Evolutionary conservation across 2,888 invertebrate genomes (phyloP).

Genomic region (Nymphalis urticae): DNA sequence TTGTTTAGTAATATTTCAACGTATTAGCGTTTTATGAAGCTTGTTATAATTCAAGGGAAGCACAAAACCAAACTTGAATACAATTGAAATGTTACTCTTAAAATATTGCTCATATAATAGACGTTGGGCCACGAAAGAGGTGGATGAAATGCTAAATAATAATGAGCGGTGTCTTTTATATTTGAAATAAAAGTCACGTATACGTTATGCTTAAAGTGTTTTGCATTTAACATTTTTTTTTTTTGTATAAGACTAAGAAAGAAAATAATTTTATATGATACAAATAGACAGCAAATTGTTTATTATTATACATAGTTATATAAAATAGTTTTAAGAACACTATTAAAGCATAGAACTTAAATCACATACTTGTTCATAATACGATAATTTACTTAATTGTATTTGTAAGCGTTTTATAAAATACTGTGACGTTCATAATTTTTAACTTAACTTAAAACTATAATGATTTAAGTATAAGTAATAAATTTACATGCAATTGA

Average conservation of each 20-base stretch:
- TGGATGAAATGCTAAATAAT: slow-evolving; percentile 16
- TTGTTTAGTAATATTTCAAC: slow-evolving; percentile 67
- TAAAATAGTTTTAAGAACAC: no score
- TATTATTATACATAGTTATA: no score
- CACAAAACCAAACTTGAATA: slow-evolving; percentile 53
- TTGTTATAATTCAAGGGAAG: slow-evolving; percentile 72
- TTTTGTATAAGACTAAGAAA: no score
- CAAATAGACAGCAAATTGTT: no score
- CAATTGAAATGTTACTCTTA: slow-evolving; percentile 65
- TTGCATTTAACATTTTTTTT: no score
- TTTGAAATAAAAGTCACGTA: neutral
- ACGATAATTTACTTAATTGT: no score
- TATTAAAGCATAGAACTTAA: no score
- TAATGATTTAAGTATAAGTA: neutral
- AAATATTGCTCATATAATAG: slow-evolving; percentile 57
- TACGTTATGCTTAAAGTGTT: neutral
- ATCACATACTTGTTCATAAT: no score
- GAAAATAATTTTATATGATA: no score
- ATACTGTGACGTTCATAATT: no score
- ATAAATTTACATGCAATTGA: neutral
- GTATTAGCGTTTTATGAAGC: slow-evolving; percentile 65
- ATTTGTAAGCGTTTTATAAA: no score
- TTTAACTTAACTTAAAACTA: no score
- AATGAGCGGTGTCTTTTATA: neutral
- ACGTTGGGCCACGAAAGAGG: slow-evolving; percentile 44